phyloP scores from a whole-genome alignment of 23 tunicate genomes.

The Trididemnum clinides region DNA sequence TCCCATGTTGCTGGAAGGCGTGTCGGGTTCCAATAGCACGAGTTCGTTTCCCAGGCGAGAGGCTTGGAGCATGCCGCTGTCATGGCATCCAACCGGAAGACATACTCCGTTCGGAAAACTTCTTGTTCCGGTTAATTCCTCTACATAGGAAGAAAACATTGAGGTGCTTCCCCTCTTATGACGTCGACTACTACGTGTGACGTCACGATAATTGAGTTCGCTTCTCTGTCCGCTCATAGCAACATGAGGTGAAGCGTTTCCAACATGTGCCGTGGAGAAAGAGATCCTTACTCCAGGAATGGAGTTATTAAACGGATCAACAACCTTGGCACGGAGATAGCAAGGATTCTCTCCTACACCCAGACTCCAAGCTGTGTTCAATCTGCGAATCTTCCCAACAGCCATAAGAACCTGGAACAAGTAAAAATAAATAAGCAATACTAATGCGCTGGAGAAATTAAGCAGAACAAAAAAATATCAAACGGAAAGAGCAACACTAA shows the following conservation, averaged over 20 bases:
- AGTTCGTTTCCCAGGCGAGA: constrained; percentile 76
- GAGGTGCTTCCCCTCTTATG: background rate
- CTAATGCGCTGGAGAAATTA: too few species aligned
- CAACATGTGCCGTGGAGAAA: background rate
- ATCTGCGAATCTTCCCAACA: constrained; percentile 57
- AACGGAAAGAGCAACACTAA: too few species aligned
- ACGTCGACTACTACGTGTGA: background rate
- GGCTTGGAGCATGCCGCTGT: constrained; percentile 72
- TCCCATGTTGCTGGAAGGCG: constrained; percentile 73
- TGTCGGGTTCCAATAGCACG: constrained; percentile 64
- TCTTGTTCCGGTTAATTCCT: constrained; percentile 53
- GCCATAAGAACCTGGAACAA: constrained; percentile 72
- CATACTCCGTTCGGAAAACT: constrained; percentile 72
- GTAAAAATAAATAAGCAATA: too few species aligned
- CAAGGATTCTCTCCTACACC: constrained; percentile 68
- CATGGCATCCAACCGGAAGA: constrained; percentile 87
- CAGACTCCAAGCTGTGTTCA: constrained; percentile 76
- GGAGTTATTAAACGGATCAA: constrained; percentile 48
- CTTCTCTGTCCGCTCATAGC: background rate
- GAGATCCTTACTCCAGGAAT: constrained; percentile 66
- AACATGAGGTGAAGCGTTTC: background rate
- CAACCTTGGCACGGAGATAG: constrained; percentile 67
- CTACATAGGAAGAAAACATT: constrained; percentile 47
- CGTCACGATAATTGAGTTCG: background rate
- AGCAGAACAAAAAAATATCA: too few species aligned